Conservation (phyloP, 1,140 invertebrate genomes). For the Grapholita molesta region DNA sequence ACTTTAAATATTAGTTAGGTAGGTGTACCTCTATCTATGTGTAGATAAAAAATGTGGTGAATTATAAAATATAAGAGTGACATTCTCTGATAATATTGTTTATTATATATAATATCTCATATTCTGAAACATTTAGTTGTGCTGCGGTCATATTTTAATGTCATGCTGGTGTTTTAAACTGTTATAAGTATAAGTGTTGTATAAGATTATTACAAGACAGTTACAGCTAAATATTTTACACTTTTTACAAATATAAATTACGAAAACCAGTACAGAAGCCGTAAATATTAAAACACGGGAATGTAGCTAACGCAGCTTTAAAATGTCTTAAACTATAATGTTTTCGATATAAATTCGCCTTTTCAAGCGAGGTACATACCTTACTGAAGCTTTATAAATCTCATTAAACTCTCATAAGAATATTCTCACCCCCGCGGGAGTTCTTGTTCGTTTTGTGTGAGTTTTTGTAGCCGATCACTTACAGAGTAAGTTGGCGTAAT, state of each 20-base stretch:
- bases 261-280: neutral
- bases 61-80: too few species aligned
- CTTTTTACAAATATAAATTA: too few species aligned
- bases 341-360: neutral
- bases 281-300: neutral
- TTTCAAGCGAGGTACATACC: slow-evolving; percentile 39
- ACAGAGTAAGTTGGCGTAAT: slow-evolving; percentile 65
- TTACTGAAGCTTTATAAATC: slow-evolving; percentile 70
- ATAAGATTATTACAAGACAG: neutral
- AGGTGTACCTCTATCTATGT: too few species aligned
- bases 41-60: too few species aligned
- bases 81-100: too few species aligned
- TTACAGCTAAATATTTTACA: too few species aligned
- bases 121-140: too few species aligned
- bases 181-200: neutral
- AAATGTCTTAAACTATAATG: neutral
- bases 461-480: slow-evolving; percentile 69
- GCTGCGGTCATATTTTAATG: too few species aligned
- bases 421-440: slow-evolving; percentile 66
- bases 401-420: slow-evolving; percentile 61
- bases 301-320: neutral
- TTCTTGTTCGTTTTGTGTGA: slow-evolving; percentile 47
- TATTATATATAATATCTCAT: too few species aligned
- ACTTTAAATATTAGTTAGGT: too few species aligned
- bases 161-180: too few species aligned